Conservation (phyloP, 2,888 invertebrate genomes). For the Oscheius sp. region DNA sequence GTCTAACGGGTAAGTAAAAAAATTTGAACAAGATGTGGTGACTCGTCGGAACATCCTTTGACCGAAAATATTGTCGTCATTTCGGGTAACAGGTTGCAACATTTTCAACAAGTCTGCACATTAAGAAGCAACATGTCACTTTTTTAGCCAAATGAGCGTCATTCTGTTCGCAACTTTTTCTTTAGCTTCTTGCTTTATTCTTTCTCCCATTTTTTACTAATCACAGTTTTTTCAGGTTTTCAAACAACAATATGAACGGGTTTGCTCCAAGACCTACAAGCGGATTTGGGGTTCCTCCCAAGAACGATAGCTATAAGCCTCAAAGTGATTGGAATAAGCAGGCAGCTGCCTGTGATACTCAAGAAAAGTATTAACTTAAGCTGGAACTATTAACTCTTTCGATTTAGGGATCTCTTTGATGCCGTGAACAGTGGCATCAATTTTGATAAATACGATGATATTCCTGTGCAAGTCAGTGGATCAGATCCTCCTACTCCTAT, state of each 20-base stretch:
- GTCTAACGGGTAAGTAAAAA: conserved; percentile 18
- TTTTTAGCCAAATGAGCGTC: too few relatives aligned
- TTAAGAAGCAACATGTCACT: too few relatives aligned
- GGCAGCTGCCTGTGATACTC: conserved; percentile 13
- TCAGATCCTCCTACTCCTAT: conserved; percentile 91
- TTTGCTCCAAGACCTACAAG: conserved; percentile 5
- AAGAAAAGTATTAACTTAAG: conserved; percentile 13
- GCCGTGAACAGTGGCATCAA: conserved; percentile 93
- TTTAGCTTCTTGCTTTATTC: neutral
- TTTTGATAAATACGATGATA: conserved; percentile 99
- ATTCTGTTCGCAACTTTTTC: neutral
- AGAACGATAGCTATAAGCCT: neutral
- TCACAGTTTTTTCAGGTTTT: conserved; percentile 22
- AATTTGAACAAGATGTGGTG: too few relatives aligned
- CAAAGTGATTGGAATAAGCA: conserved; percentile 27
- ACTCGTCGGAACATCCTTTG: neutral
- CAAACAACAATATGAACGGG: conserved; percentile 24
- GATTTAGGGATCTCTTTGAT: conserved; percentile 75
- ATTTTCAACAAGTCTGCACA: too few relatives aligned
- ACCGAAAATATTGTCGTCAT: neutral
- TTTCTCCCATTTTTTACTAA: neutral
- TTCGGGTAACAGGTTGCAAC: too few relatives aligned
- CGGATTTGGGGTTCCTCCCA: conserved; percentile 5
- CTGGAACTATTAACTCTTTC: too few relatives aligned
- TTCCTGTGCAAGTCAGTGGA: conserved; percentile 99